Base-by-base conservation (phyloP, 2,888 invertebrate species). In the Phaonia tiefii region DNA sequence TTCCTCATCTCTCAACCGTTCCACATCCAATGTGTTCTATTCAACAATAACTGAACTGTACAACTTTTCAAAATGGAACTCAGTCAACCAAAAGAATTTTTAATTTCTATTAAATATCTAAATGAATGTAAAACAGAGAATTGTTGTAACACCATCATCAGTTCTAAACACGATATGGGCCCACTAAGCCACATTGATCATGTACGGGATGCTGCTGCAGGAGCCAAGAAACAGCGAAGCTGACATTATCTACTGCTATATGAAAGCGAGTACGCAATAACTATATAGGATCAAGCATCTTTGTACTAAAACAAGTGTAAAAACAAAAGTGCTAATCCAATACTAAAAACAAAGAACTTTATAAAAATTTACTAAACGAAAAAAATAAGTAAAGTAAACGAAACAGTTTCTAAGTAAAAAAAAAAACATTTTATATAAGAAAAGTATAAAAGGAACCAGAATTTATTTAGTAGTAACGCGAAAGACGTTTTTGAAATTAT, bases 211-310 rank as follows among this genome's bases (percentile, higher is more conserved):
- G 31, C 39, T 75, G 82, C 65, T 44, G 78, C 73, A 54, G 74
- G 81, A 67, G 83, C 82, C 15, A 67, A 81, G 80, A 74, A 80
- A 71, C 79, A 84, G 83, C 84, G 83, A 80, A 85, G 85, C 84
- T 85, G 85, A 85, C 85, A 85, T 83, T 83, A 75, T 82, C 80
- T 83, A 70, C 80, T 81, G 37, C 56, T 82, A 71, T 80, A 80
- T 60, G 81, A 72, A 75, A 37, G 71, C 63, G 39, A 49, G 49
- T 73, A 80, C 74, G 65, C 78, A 67, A n/a, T 65, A 67, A 75
- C 42, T 76, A 74, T 66, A 73, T 74, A 78, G 66, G 66, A 75
- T 75, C 78, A 63, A 75, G 75, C 78, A 70, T 46, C 74, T 56
- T 67, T 20, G 49, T 60, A 26, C 49, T 11, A 46, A 31, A 65